phyloP scores from a whole-genome alignment of 2,888 invertebrate species.

The Agrotis puta region DNA sequence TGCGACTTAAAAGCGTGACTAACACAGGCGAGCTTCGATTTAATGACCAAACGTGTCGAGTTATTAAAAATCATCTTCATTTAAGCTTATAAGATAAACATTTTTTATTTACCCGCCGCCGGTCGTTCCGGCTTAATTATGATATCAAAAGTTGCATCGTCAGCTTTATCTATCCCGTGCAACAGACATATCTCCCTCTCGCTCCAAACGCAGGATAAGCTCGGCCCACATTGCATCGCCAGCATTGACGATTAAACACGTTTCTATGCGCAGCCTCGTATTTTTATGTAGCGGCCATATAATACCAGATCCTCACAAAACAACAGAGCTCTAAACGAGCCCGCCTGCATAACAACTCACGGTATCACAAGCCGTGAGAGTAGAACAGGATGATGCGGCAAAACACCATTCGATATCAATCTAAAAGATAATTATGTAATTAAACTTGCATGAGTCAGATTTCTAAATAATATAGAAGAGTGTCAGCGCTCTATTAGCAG shows the following conservation, averaged over 20 bases:
- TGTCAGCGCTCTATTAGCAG: constrained; percentile 75
- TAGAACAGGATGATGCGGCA: constrained; percentile 79
- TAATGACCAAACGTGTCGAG: constrained; percentile 81
- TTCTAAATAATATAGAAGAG: constrained; percentile 74
- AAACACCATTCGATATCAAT: constrained; percentile 74
- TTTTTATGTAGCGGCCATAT: constrained; percentile 76
- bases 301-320: constrained; percentile 62
- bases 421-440: constrained; percentile 76
- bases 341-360: constrained; percentile 77
- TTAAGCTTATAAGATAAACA: constrained; percentile 86
- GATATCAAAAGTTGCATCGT: constrained; percentile 88
- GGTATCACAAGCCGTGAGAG: constrained; percentile 76
- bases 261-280: constrained; percentile 89
- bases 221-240: constrained; percentile 79
- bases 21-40: constrained; percentile 74
- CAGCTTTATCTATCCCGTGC: constrained; percentile 77
- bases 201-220: constrained; percentile 79
- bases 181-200: constrained; percentile 74
- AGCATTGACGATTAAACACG: constrained; percentile 88
- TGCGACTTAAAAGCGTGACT: constrained; percentile 70
- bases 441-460: constrained; percentile 71
- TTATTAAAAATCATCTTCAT: constrained; percentile 84
- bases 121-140: constrained; percentile 84
- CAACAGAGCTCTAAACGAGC: constrained; percentile 77
- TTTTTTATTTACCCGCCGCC: constrained; percentile 80